Evolutionary conservation across 1,140 invertebrate genomes (phyloP).

Genomic region (Phymorhynchus buccinoides): DNA sequence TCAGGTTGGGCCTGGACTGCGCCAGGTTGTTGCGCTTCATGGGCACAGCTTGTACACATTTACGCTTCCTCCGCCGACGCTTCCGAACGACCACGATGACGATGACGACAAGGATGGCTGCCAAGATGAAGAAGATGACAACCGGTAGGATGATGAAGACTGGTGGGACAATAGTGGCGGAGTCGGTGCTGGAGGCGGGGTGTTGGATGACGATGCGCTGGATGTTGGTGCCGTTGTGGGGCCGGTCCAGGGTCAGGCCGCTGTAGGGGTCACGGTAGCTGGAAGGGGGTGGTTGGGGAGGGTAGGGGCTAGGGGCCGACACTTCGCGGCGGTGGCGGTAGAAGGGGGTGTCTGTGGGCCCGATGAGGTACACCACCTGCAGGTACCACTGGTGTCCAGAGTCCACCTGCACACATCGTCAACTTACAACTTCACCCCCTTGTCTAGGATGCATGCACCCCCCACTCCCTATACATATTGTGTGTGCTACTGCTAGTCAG

Average conservation of each 20-base stretch:
- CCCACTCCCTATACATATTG: no score
- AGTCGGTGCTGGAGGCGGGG: not conserved
- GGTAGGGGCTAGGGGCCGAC: not conserved
- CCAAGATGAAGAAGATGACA: slow-evolving; percentile 14
- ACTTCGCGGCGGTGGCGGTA: slow-evolving; percentile 33
- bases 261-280: slow-evolving; percentile 4
- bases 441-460: no score
- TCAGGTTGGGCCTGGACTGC: slow-evolving; percentile 30
- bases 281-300: not conserved
- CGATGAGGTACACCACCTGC: slow-evolving; percentile 73
- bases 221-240: slow-evolving; percentile 47
- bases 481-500: no score
- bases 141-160: slow-evolving; percentile 19
- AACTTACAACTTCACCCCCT: no score
- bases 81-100: slow-evolving; percentile 35
- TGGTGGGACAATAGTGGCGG: not conserved
- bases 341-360: slow-evolving; percentile 52
- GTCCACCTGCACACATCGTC: slow-evolving; percentile 55
- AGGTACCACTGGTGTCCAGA: slow-evolving; percentile 74
- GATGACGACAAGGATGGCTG: slow-evolving; percentile 31
- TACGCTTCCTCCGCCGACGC: slow-evolving; percentile 31
- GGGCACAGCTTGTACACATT: not conserved
- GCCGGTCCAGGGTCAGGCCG: slow-evolving; percentile 11
- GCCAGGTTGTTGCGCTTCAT: slow-evolving; percentile 41
- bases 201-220: slow-evolving; percentile 18